Evolutionary conservation across 1,140 invertebrate genomes (phyloP).

Genomic region (Drosophila bipectinata): DNA sequence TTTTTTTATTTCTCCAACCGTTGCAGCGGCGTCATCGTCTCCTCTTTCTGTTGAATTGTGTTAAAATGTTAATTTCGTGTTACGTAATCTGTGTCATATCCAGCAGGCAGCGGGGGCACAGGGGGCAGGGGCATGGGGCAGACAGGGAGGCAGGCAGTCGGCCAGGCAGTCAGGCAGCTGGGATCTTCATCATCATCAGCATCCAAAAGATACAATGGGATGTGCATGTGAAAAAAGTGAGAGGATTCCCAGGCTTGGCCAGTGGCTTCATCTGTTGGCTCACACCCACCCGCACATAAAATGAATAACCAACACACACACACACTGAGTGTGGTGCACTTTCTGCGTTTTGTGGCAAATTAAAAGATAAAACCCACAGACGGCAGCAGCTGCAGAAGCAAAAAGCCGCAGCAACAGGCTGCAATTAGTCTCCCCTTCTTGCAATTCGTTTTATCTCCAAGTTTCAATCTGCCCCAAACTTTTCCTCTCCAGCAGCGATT

Average conservation of each 20-base stretch:
- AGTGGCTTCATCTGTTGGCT: constrained; percentile 31
- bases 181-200: constrained; percentile 67
- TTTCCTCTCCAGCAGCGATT: constrained; percentile 24
- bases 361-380: constrained; percentile 71
- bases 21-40: constrained; percentile 55
- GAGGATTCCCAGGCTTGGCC: constrained; percentile 78
- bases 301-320: constrained; percentile 21
- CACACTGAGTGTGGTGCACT: constrained; percentile 37
- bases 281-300: constrained; percentile 28
- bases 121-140: background rate
- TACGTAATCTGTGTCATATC: constrained; percentile 82
- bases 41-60: constrained; percentile 73
- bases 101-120: constrained; percentile 32
- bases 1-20: constrained; percentile 22
- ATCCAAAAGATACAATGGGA: constrained; percentile 50
- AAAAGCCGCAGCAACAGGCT: constrained; percentile 40
- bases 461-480: constrained; percentile 29
- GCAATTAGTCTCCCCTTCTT: constrained; percentile 61
- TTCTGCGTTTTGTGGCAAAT: constrained; percentile 78
- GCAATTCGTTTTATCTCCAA: constrained; percentile 40
- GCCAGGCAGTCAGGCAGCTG: constrained; percentile 37
- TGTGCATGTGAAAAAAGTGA: constrained; percentile 77
- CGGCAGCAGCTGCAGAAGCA: constrained; percentile 19
- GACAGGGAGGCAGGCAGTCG: constrained; percentile 25
- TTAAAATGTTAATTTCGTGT: constrained; percentile 81